Evolutionary conservation across 2,888 invertebrate genomes (phyloP).

Genomic region (Callyntrura guangdongensis): DNA sequence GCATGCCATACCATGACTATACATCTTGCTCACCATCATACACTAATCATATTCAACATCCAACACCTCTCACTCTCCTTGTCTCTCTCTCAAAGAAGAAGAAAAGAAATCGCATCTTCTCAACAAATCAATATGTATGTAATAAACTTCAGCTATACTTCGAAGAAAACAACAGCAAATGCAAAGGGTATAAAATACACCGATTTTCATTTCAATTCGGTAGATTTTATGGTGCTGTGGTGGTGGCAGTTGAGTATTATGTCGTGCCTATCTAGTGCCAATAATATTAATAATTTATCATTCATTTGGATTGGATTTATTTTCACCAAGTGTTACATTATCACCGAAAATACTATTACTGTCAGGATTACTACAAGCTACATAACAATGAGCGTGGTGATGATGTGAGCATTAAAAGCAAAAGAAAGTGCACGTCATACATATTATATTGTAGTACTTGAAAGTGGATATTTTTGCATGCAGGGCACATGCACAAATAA

Average conservation of each 20-base stretch:
- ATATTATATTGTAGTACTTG: not conserved
- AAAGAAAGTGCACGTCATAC: not conserved
- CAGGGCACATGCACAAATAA: constrained; percentile 46
- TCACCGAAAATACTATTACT: not conserved
- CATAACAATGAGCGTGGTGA: constrained; percentile 7
- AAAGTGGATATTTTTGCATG: not conserved
- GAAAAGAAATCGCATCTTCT: not conserved
- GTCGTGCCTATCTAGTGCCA: constrained; percentile 60
- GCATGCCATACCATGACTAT: not conserved
- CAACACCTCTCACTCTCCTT: not conserved
- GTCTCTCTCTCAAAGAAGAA: no score
- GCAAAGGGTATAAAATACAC: not conserved
- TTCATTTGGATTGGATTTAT: no score
- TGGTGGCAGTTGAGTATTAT: not conserved
- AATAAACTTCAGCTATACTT: not conserved
- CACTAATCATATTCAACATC: not conserved
- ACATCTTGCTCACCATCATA: not conserved
- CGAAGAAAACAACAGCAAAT: constrained; percentile 6
- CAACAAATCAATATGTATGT: constrained; percentile 19
- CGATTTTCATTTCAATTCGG: constrained; percentile 23
- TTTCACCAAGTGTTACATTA: no score
- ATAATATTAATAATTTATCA: constrained; percentile 49
- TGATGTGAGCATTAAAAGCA: constrained; percentile 4
- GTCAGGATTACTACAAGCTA: not conserved
- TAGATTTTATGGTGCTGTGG: not conserved